A percentile compares a stretch with the other conserved stretches of the same genome.
Evolutionary conservation across 2,113 vertebrate species (phyloP).

Genomic region (Siniperca knerii): DNA sequence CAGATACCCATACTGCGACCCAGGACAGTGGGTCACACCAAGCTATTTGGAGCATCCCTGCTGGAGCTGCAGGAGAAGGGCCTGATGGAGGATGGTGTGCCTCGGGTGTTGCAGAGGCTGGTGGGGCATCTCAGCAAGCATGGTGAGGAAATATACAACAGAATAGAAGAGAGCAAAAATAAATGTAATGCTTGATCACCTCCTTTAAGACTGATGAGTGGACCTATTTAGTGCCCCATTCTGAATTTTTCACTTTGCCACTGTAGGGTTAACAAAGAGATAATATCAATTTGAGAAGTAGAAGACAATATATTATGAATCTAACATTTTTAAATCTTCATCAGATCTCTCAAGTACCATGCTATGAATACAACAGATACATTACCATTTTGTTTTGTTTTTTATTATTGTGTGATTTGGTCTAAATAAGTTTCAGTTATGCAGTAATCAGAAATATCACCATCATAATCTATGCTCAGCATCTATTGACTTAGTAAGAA

Average conservation of each 20-base stretch:
- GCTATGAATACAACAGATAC: not conserved
- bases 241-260: not conserved
- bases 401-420: not conserved
- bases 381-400: not conserved
- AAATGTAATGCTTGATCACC: not conserved
- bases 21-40: conserved; percentile 55
- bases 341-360: not conserved
- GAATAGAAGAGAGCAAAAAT: not conserved
- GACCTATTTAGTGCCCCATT: not conserved
- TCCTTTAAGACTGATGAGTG: not conserved
- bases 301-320: not conserved
- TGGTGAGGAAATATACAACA: conserved; percentile 80
- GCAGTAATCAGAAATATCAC: not conserved
- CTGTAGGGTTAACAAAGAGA: not conserved
- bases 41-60: conserved; percentile 87
- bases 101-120: conserved; percentile 86
- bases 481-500: not conserved
- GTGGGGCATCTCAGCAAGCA: conserved; percentile 88
- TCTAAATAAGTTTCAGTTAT: not conserved
- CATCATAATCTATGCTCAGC: not conserved
- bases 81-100: conserved; percentile 86
- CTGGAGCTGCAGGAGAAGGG: conserved; percentile 85
- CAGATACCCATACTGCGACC: conserved; percentile 83
- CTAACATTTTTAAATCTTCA: not conserved
- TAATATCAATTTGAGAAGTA: not conserved